A percentile compares a stretch with the other conserved stretches of the same genome.
phyloP scores from a whole-genome alignment of 2,888 invertebrate genomes.

The Anthrax anthrax region DNA sequence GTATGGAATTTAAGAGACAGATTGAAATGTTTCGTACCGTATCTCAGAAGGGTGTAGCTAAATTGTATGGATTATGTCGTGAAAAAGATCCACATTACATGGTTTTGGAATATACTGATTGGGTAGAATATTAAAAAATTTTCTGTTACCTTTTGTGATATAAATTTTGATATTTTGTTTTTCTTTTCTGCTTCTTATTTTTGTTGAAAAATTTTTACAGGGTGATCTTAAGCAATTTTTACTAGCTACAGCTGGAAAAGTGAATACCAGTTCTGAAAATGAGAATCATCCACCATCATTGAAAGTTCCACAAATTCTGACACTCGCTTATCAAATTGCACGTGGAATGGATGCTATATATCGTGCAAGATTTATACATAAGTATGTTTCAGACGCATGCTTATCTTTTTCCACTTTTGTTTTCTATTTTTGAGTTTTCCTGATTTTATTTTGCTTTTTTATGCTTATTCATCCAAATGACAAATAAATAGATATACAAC shows the following conservation, averaged over 20 bases:
- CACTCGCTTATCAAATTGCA: constrained; percentile 61
- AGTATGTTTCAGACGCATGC: constrained; percentile 30
- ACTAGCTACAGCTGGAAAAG: constrained; percentile 40
- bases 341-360: constrained; percentile 68
- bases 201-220: constrained; percentile 42
- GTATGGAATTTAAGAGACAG: constrained; percentile 77
- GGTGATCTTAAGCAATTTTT: constrained; percentile 87
- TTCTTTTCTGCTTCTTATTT: constrained; percentile 27
- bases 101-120: constrained; percentile 83
- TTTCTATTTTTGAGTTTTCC: background rate
- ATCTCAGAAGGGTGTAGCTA: constrained; percentile 68
- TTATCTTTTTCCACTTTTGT: background rate
- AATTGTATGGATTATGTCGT: constrained; percentile 65
- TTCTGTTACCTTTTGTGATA: too few relatives aligned
- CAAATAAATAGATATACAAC: too few relatives aligned
- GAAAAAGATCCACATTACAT: constrained; percentile 78
- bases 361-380: constrained; percentile 65
- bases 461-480: too few relatives aligned
- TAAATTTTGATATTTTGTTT: constrained; percentile 11
- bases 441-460: too few relatives aligned
- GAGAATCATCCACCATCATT: constrained; percentile 42
- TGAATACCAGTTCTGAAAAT: constrained; percentile 23
- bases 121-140: constrained; percentile 41
- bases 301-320: constrained; percentile 48
- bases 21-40: constrained; percentile 72